Evolutionary conservation across 2,797 vertebrate species (phyloP), one percentile per base, ranked within the genome.

Genomic region (Propithecus perrieri): DNA sequence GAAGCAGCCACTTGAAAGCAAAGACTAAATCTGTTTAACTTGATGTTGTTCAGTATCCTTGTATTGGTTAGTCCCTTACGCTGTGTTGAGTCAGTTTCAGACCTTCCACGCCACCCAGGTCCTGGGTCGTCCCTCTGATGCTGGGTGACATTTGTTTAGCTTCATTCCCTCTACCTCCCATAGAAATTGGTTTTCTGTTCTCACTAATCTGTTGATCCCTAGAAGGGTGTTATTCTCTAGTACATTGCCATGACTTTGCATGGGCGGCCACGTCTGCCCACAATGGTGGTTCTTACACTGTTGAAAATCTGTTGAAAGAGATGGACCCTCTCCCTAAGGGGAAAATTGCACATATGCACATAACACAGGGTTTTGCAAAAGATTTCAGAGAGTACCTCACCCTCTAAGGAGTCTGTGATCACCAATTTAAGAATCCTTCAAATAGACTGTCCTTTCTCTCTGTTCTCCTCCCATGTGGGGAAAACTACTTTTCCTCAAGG

Each of bases 221-320:
- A 0, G 5, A 35, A n/a, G 15, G 11, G 7, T 38, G n/a, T 63
- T 48, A 11, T 7, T 61, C 28, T 61, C 65, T 38, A 8, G 24
- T 20, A 57, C 0, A 72, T 9, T 3, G 75, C 46, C 35, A 15
- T 59, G 67, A 8, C 48, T 57, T 84, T 71, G 0, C 22, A 2
- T 1, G 10, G 48, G 2, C 57, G 33, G 4, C 43, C 18, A 1
- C 5, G 2, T 75, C 71, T 35, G 4, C 30, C 35, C 33, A 3
- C 35, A 43, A 8, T 0, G 2, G 48, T 33, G 57, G 41, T 57
- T 81, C 83, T 89, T 72, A 28, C 69, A 67, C 33, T 26, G 15
- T 18, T 75, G 71, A 93, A 81, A 92, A 79, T 48, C 57, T 13
- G 0, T 85, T 15, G 10, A 86, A 96, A 89, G 65, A 35, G 11